A percentile compares a stretch with the other conserved stretches of the same genome.
Conservation (phyloP, 2,113 vertebrate genomes). For the Ageneiosus marmoratus region DNA sequence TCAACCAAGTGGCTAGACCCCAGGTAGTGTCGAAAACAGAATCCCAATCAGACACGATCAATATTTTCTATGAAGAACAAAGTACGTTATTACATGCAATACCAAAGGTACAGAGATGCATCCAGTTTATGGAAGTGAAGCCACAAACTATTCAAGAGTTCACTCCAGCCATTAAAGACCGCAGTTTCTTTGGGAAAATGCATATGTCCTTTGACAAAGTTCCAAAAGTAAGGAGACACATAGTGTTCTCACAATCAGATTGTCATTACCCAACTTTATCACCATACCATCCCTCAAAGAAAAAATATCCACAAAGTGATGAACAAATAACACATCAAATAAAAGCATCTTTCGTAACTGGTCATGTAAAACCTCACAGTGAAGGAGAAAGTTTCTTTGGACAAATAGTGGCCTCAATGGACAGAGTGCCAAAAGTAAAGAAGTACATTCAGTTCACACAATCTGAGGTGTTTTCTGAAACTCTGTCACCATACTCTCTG, state of each 20-base stretch:
- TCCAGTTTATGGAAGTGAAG: slow-evolving; percentile 2
- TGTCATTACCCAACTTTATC: neutral
- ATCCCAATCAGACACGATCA: neutral
- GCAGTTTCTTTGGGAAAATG: neutral
- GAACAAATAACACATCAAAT: slow-evolving; percentile 11
- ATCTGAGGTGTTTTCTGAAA: neutral
- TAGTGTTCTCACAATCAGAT: slow-evolving; percentile 26
- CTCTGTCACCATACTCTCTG: neutral
- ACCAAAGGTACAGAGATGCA: slow-evolving; percentile 9
- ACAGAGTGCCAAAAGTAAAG: slow-evolving; percentile 37
- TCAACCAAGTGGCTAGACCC: neutral
- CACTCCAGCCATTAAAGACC: neutral
- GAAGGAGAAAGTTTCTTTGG: neutral
- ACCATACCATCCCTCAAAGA: neutral
- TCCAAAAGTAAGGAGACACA: slow-evolving; percentile 42
- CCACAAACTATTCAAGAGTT: neutral
- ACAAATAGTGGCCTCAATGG: neutral
- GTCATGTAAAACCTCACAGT: neutral
- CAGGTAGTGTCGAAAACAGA: neutral
- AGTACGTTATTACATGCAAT: neutral
- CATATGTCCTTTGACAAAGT: slow-evolving; percentile 6
- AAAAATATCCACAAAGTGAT: slow-evolving; percentile 9
- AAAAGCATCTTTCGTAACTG: neutral
- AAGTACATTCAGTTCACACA: slow-evolving; percentile 37
- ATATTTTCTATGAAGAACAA: neutral